Conservation (phyloP, 2,888 invertebrate genomes). For the Pyralis farinalis region DNA sequence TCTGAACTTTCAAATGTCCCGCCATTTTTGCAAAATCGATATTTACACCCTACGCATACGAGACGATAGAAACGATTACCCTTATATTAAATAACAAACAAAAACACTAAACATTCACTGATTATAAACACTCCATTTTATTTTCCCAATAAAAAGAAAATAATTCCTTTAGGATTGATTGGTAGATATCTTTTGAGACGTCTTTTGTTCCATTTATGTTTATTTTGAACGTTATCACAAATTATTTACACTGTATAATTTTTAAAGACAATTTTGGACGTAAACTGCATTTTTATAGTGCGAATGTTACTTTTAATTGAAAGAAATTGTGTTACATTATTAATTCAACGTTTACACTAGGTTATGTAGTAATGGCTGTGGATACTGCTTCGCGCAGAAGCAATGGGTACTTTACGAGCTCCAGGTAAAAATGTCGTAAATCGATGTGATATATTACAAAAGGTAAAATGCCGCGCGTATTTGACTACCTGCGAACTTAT, state of each 20-base stretch:
- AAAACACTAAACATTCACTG: slow-evolving; percentile 15
- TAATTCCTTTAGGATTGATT: slow-evolving; percentile 13
- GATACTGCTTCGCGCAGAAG: slow-evolving; percentile 58
- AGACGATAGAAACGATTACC: slow-evolving; percentile 55
- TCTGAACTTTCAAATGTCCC: slow-evolving; percentile 49
- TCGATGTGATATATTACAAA: slow-evolving; percentile 14
- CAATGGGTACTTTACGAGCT: slow-evolving; percentile 32
- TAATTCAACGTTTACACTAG: slow-evolving; percentile 44
- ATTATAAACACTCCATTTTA: slow-evolving; percentile 7
- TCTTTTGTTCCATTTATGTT: slow-evolving; percentile 4
- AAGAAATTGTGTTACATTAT: slow-evolving; percentile 34
- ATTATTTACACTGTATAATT: slow-evolving; percentile 1
- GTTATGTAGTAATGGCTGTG: slow-evolving; percentile 60
- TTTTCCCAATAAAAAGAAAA: slow-evolving; percentile 9
- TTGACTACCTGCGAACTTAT: slow-evolving; percentile 6
- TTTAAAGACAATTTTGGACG: not conserved
- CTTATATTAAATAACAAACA: slow-evolving; percentile 28
- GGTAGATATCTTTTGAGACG: not conserved
- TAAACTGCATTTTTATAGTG: not conserved
- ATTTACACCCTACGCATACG: slow-evolving; percentile 46
- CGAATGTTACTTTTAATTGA: slow-evolving; percentile 12
- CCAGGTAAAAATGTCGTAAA: slow-evolving; percentile 40
- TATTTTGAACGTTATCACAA: not conserved
- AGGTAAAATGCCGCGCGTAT: slow-evolving; percentile 15
- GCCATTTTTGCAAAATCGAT: slow-evolving; percentile 65